Percentiles rank a stretch among this genome's conserved stretches.
These are phyloP conservation scores for Acrobasis consociella DNA, from an alignment of 2,888 invertebrate species.

Conservation along the genomic window DNA sequence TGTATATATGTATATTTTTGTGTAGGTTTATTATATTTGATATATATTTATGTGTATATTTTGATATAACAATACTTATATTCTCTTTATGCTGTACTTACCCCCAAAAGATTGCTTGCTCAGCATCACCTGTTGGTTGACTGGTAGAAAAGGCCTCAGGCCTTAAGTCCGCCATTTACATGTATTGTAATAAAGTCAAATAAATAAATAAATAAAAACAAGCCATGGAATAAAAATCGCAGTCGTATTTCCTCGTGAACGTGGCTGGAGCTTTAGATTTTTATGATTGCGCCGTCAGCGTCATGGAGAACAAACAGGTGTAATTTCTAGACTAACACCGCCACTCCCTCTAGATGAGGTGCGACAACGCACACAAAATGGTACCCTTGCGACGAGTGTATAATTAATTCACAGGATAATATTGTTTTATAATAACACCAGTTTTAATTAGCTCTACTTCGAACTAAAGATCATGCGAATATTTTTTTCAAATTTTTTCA, in stretches of 20 bases:
- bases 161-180: too few species aligned
- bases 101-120: too few species aligned
- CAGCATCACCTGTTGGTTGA: too few species aligned
- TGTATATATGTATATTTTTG: too few species aligned
- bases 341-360: conserved; percentile 38
- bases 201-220: too few species aligned
- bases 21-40: too few species aligned
- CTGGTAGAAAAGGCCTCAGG: too few species aligned
- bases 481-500: too few species aligned
- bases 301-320: conserved; percentile 39
- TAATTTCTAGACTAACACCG: conserved; percentile 39
- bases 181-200: too few species aligned
- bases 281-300: conserved; percentile 44
- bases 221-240: neutral
- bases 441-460: neutral
- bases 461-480: neutral
- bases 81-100: too few species aligned
- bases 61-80: too few species aligned
- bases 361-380: conserved; percentile 11
- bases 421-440: neutral
- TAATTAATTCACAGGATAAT: neutral
- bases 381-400: neutral
- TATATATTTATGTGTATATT: too few species aligned
- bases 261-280: conserved; percentile 32
- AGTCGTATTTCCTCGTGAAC: conserved; percentile 12